Evolutionary conservation across 2,113 vertebrate genomes (phyloP), one percentile per base, ranked within the genome.

Genomic region (Anarhynchus alexandrinus): DNA sequence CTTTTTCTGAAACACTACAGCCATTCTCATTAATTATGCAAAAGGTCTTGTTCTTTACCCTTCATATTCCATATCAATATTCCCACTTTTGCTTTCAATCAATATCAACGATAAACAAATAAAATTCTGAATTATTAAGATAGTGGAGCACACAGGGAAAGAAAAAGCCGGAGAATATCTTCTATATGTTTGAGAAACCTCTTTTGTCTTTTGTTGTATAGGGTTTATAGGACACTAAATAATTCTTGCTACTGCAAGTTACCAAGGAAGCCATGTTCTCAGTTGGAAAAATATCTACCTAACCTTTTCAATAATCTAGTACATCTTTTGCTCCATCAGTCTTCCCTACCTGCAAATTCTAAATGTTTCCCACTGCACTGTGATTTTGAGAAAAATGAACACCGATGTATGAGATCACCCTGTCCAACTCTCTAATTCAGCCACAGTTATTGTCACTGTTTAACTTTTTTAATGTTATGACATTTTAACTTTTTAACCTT

Each of bases 341-440:
- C 30, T 62, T 43, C 38, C 6, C 8, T 45, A 27, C 11, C 3
- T 66, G 52, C 5, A 79, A 70, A 62, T 85, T 49, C 27, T 85
- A 70, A 52, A 34, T 29, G 6, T 40, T 87, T 91, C 23, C 18
- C 11, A 11, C 6, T 58, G 8, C 18, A 54, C 16, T 11, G 22
- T 18, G 8, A 45, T 85, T 90, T 92, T n/a, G 77, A 34, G 20
- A 74, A 74, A 66, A 87, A 70, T n/a, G 0, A 36, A 62, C 38
- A 64, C 5, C 0, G 1, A 29, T 2, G 1, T 45, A n/a, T 14
- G 22, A 64, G 9, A 29, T 30, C 10, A 55, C 51, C 2, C 16
- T 34, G 7, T 54, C 27, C 8, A 67, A 20, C 38, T 64, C 10
- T 6, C 22, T 65, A n/a, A n/a, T 36, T 57, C 26, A 86, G 3